Percentiles rank a stretch among this genome's conserved stretches.
phyloP scores from a whole-genome alignment of 2,797 vertebrate species.

The Phoeniculus purpureus region DNA sequence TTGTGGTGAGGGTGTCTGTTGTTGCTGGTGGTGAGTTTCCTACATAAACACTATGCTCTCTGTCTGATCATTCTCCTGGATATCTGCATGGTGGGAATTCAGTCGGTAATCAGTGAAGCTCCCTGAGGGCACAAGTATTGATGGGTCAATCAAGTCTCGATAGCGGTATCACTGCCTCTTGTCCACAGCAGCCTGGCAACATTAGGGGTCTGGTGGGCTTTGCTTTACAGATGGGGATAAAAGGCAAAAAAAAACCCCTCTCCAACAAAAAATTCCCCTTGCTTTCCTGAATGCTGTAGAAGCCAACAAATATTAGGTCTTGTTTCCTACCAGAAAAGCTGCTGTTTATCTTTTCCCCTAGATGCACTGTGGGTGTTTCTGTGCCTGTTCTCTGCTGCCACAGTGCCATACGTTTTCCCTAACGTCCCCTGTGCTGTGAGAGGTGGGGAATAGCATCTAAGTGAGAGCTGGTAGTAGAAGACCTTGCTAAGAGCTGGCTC shows the following conservation, averaged over 20 bases:
- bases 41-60: background rate
- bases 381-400: background rate
- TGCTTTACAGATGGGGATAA: background rate
- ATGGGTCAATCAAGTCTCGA: background rate
- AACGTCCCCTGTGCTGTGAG: background rate
- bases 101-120: background rate
- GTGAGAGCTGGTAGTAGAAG: background rate
- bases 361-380: background rate
- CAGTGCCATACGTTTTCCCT: accelerated
- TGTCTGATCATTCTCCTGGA: background rate
- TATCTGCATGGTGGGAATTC: background rate
- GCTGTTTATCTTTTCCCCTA: background rate
- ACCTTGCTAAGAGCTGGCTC: background rate
- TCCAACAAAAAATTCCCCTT: accelerated
- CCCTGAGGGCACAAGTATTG: background rate
- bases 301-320: background rate
- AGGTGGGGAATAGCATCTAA: background rate
- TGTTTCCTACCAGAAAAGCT: background rate
- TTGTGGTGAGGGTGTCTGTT: background rate
- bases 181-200: background rate
- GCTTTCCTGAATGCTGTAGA: background rate
- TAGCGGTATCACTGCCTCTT: background rate
- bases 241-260: background rate
- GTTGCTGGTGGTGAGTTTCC: background rate
- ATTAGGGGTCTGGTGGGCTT: background rate